A percentile compares a stretch with the other conserved stretches of the same genome.
phyloP scores from a whole-genome alignment of 2,888 invertebrate species.

The Lasioglossum malachurum region DNA sequence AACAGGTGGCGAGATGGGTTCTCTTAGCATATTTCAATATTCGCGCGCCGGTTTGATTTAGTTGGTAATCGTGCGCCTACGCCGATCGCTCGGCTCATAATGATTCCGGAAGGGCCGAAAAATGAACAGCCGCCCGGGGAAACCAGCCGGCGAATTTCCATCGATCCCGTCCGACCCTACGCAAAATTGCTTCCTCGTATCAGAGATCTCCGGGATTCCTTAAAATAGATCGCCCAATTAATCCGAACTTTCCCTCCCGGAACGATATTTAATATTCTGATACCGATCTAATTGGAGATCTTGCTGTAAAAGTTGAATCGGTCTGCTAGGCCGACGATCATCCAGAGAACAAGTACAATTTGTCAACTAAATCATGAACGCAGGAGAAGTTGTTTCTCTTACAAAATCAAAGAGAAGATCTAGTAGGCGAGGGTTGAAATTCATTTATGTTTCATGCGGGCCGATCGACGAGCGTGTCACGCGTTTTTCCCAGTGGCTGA shows the following conservation, averaged over 20 bases:
- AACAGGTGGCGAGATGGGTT: conserved; percentile 78
- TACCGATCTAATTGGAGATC: neutral
- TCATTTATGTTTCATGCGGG: neutral
- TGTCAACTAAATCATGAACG: too few relatives aligned
- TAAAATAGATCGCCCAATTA: conserved; percentile 32
- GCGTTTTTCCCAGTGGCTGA: conserved; percentile 21
- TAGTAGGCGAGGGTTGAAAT: neutral
- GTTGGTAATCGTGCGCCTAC: conserved; percentile 70
- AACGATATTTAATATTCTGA: neutral
- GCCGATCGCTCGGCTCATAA: conserved; percentile 34
- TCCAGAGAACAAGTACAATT: too few relatives aligned
- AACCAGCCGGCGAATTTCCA: conserved; percentile 28
- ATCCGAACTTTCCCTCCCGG: neutral
- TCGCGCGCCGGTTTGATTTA: conserved; percentile 75
- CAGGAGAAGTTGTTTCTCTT: neutral
- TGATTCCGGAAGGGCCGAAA: conserved; percentile 19
- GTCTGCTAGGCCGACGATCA: neutral
- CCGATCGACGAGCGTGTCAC: conserved; percentile 6
- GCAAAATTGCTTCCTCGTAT: conserved; percentile 13
- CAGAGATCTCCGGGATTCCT: neutral
- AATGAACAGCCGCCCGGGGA: conserved; percentile 14
- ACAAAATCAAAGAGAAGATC: neutral
- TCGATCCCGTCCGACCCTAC: conserved; percentile 18
- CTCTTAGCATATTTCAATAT: conserved; percentile 80
- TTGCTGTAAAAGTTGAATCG: neutral